A percentile compares a stretch with the other conserved stretches of the same genome.
These are phyloP conservation scores for Catharus fuscescens DNA, from an alignment of 2,113 vertebrate species.

Conservation along the genomic window DNA sequence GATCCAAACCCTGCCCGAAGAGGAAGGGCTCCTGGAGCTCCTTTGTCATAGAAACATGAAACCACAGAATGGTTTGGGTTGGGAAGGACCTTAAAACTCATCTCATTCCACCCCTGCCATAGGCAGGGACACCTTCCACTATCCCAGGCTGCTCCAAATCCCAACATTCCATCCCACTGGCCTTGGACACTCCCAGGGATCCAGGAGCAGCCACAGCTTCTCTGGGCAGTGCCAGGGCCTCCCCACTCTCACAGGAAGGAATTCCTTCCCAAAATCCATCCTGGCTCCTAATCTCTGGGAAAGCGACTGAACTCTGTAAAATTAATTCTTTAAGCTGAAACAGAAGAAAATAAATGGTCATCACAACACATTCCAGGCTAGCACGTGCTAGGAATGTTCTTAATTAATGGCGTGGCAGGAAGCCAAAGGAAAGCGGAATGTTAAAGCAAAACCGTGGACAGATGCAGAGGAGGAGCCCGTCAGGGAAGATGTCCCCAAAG, in stretches of 20 bases:
- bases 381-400: background rate
- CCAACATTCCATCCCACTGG: background rate
- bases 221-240: background rate
- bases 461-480: background rate
- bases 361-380: background rate
- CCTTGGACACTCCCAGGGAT: background rate
- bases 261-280: background rate
- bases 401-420: background rate
- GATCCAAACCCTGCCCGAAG: background rate
- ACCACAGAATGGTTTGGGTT: background rate
- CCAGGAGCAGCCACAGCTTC: background rate
- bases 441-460: background rate
- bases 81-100: background rate
- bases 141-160: background rate
- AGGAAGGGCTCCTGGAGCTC: background rate
- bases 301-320: background rate
- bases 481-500: background rate
- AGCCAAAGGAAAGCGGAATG: background rate
- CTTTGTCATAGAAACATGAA: background rate
- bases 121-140: background rate
- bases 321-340: background rate
- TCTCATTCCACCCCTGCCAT: background rate
- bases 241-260: accelerated
- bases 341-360: background rate
- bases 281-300: background rate